Evolutionary conservation across 1,140 invertebrate genomes (phyloP).

Genomic region (Vanessa atalanta): DNA sequence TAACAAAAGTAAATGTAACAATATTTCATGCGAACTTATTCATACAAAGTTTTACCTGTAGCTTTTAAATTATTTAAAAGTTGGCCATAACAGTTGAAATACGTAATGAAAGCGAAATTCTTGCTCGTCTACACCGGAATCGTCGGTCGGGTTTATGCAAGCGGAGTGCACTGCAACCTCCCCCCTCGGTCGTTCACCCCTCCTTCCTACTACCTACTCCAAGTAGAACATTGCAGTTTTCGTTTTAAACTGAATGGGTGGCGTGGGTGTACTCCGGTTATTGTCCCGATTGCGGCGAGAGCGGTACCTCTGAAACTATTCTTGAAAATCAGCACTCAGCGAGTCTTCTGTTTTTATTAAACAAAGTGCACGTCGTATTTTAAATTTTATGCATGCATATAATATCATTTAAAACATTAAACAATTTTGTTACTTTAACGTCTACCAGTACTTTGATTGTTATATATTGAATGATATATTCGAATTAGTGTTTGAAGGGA

Average conservation of each 20-base stretch:
- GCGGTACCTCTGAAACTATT: slow-evolving; percentile 39
- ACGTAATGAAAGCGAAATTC: slow-evolving; percentile 37
- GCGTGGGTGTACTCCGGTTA: slow-evolving; percentile 56
- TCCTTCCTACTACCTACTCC: slow-evolving; percentile 52
- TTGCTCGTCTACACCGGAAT: slow-evolving; percentile 20
- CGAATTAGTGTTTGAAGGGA: slow-evolving; percentile 31
- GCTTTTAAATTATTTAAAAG: slow-evolving; percentile 20
- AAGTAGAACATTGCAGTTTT: slow-evolving; percentile 58
- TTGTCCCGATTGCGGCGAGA: slow-evolving; percentile 44
- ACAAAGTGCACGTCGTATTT: not conserved
- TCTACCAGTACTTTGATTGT: slow-evolving; percentile 14
- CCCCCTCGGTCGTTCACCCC: slow-evolving; percentile 61
- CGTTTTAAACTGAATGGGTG: slow-evolving; percentile 60
- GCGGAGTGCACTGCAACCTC: slow-evolving; percentile 31
- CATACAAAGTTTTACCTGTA: slow-evolving; percentile 12
- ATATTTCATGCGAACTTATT: not conserved
- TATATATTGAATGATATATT: slow-evolving; percentile 26
- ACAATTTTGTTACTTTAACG: too few species aligned
- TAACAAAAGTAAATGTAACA: not conserved
- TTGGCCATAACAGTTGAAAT: slow-evolving; percentile 19
- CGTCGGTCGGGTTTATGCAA: slow-evolving; percentile 32
- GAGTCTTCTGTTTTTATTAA: slow-evolving; percentile 22
- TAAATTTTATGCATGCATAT: not conserved
- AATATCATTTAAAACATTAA: not conserved
- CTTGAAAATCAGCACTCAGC: slow-evolving; percentile 28